Percentiles rank a stretch among this genome's conserved stretches.
phyloP scores from a whole-genome alignment of 2,113 vertebrate species.

The Nothobranchius furzeri region DNA sequence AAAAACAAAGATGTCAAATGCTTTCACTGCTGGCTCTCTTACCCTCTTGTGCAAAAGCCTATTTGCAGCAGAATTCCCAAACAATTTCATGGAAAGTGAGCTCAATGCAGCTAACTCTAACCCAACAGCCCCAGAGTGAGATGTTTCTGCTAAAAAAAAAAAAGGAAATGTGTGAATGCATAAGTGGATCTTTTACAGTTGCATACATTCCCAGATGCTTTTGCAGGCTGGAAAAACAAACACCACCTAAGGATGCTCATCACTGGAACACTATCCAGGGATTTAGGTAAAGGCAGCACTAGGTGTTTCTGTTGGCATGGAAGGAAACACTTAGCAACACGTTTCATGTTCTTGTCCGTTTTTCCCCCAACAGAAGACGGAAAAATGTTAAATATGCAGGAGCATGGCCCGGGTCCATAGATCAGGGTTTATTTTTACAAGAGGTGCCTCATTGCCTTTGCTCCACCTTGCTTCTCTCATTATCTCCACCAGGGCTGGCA shows the following conservation, averaged over 20 bases:
- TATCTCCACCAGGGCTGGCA: conserved; percentile 26
- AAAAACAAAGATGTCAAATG: too few species aligned
- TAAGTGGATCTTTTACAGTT: conserved; percentile 25
- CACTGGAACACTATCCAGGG: conserved; percentile 17
- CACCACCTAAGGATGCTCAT: conserved; percentile 13
- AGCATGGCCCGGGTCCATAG: conserved; percentile 51
- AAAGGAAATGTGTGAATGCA: conserved; percentile 43
- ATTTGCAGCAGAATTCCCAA: not conserved
- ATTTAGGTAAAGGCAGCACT: conserved; percentile 15
- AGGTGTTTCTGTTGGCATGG: conserved; percentile 37
- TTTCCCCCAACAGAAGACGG: conserved; percentile 37
- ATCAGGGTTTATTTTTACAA: conserved; percentile 70
- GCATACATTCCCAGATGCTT: conserved; percentile 29
- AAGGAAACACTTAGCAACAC: conserved; percentile 29
- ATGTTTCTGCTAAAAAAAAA: conserved; percentile 39
- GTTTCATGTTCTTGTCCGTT: conserved; percentile 10
- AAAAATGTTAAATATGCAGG: conserved; percentile 76
- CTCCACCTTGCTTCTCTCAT: conserved; percentile 41
- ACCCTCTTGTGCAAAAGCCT: not conserved
- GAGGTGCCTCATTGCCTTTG: conserved; percentile 22
- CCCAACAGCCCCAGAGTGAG: conserved; percentile 41
- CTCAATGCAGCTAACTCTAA: not conserved
- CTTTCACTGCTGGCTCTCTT: too few species aligned
- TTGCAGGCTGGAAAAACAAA: not conserved
- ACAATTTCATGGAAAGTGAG: conserved; percentile 46